These are phyloP conservation scores for Seriola aureovittata DNA, from an alignment of 2,113 vertebrate species.

Conservation along the genomic window DNA sequence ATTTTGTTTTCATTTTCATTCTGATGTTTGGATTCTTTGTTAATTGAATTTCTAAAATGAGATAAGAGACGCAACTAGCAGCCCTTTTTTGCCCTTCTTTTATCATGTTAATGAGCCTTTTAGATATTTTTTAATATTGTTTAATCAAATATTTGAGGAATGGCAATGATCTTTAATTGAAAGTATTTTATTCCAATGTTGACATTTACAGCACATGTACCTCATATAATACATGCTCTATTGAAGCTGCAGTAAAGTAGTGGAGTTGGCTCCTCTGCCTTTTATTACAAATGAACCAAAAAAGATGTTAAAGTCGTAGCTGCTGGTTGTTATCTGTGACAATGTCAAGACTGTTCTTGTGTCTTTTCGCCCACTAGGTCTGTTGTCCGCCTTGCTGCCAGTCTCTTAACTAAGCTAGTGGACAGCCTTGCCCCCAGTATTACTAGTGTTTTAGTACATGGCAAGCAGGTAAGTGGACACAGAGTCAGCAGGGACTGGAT, in stretches of 20 bases:
- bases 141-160: constrained; percentile 11
- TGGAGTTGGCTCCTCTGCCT: neutral
- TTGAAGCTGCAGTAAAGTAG: neutral
- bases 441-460: constrained; percentile 99
- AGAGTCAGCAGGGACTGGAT: constrained; percentile 34
- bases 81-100: neutral
- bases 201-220: neutral
- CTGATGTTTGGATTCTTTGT: constrained; percentile 2
- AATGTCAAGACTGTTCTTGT: constrained; percentile 86
- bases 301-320: constrained; percentile 10
- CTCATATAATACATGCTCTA: neutral
- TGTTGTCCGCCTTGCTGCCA: constrained; percentile 96
- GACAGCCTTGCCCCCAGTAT: constrained; percentile 99
- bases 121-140: neutral
- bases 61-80: neutral
- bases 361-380: constrained; percentile 92
- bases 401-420: constrained; percentile 99
- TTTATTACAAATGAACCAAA: neutral
- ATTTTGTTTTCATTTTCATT: neutral
- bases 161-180: neutral
- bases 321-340: constrained; percentile 31
- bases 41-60: neutral
- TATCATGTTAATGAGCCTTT: neutral
- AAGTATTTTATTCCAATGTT: neutral
- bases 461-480: constrained; percentile 97